Conservation (phyloP, 2,888 invertebrate genomes). For the Drosophila acutilabella region DNA sequence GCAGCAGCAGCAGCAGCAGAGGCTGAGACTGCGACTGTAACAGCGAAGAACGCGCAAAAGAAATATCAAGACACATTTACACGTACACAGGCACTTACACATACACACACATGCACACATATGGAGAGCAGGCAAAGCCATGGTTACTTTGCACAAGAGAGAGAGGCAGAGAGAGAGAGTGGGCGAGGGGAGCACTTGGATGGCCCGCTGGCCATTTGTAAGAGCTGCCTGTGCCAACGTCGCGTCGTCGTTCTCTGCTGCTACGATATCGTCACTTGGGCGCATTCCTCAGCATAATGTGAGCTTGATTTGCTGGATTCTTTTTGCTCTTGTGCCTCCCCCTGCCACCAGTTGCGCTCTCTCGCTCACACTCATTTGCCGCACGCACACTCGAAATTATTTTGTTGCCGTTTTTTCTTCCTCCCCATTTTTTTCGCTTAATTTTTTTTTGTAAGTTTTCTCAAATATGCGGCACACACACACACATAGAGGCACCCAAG, state of each 20-base stretch:
- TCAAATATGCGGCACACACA: slow-evolving; percentile 71
- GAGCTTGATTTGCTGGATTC: slow-evolving; percentile 84
- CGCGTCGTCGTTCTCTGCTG: slow-evolving; percentile 64
- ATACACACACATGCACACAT: slow-evolving; percentile 19
- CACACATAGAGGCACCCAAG: slow-evolving; percentile 29
- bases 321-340: slow-evolving; percentile 62
- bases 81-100: slow-evolving; percentile 28
- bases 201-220: slow-evolving; percentile 73
- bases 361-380: slow-evolving; percentile 37
- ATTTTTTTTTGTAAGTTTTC: slow-evolving; percentile 45
- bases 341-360: slow-evolving; percentile 19
- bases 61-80: slow-evolving; percentile 51
- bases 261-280: slow-evolving; percentile 84
- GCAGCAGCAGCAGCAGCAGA: slow-evolving; percentile 15
- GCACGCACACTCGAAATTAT: slow-evolving; percentile 68
- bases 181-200: slow-evolving; percentile 5
- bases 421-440: slow-evolving; percentile 39
- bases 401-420: slow-evolving; percentile 71
- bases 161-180: neutral
- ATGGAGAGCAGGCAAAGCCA: slow-evolving; percentile 26
- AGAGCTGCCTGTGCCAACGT: slow-evolving; percentile 51
- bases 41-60: slow-evolving; percentile 58
- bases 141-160: slow-evolving; percentile 29
- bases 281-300: slow-evolving; percentile 83
- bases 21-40: slow-evolving; percentile 37